These are phyloP conservation scores for Hirtodrosophila duncani DNA, from an alignment of 2,888 invertebrate genomes.

Conservation along the genomic window DNA sequence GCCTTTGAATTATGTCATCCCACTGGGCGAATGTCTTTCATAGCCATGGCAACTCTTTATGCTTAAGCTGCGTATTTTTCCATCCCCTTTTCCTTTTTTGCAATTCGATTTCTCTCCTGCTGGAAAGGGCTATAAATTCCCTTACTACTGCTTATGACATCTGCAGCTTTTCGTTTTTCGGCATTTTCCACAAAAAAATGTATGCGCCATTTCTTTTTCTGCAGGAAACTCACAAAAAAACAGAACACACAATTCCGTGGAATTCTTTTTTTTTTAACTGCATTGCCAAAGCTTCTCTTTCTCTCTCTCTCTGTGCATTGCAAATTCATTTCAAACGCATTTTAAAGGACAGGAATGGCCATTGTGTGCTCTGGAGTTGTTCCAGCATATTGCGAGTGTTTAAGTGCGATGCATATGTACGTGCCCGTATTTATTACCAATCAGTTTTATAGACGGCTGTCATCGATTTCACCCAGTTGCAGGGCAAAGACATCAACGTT, in stretches of 20 bases:
- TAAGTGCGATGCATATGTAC: not conserved
- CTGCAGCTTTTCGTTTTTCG: too few species aligned
- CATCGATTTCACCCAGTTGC: constrained; percentile 43
- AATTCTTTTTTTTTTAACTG: constrained; percentile 5
- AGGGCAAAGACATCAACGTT: constrained; percentile 3
- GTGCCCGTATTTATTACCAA: constrained; percentile 8
- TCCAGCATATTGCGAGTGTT: too few species aligned
- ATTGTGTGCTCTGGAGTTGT: too few species aligned
- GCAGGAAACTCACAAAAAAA: too few species aligned
- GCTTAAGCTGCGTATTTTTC: not conserved
- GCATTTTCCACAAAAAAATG: too few species aligned
- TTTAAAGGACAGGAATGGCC: too few species aligned
- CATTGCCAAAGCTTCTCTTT: not conserved
- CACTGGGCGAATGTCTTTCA: not conserved
- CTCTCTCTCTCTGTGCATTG: constrained; percentile 1
- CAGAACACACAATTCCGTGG: too few species aligned
- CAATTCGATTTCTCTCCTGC: not conserved
- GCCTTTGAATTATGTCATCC: too few species aligned
- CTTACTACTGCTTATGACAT: constrained; percentile 22
- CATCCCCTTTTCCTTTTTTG: constrained; percentile 2
- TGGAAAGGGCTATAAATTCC: constrained; percentile 13
- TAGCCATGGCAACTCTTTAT: not conserved
- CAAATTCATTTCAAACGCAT: not conserved
- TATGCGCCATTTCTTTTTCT: not conserved
- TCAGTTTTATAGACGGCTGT: constrained; percentile 19